Evolutionary conservation across 2,113 vertebrate species (phyloP).

Genomic region (Serilophus lunatus): DNA sequence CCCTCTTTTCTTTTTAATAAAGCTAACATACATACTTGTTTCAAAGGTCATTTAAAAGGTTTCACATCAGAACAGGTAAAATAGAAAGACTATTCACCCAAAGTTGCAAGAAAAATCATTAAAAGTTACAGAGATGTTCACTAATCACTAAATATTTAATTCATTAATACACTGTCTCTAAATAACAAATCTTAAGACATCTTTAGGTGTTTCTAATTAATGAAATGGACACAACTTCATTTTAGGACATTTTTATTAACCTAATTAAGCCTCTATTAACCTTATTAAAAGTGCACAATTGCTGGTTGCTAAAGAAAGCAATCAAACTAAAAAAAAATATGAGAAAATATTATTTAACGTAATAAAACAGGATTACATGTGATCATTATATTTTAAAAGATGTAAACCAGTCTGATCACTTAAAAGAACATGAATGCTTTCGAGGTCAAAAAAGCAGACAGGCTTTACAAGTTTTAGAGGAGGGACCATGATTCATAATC

Average conservation of each 20-base stretch:
- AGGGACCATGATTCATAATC: background rate
- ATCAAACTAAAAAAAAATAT: background rate
- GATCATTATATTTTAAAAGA: background rate
- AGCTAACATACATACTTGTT: background rate
- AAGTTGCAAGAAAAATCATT: background rate
- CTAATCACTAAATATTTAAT: background rate
- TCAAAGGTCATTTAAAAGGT: background rate
- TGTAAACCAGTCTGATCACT: background rate
- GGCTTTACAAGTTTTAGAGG: background rate
- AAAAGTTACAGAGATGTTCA: background rate
- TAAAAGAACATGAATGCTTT: background rate
- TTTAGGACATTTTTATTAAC: background rate
- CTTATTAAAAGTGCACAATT: background rate
- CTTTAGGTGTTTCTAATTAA: background rate
- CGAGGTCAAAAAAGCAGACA: background rate
- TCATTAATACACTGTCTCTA: background rate
- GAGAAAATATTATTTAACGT: background rate
- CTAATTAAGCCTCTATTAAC: no score
- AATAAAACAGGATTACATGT: background rate
- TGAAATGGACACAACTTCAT: background rate
- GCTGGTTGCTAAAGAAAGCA: background rate
- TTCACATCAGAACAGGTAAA: background rate
- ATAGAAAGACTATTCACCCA: background rate
- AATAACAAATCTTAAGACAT: background rate
- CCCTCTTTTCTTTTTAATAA: background rate